Evolutionary conservation across 2,888 invertebrate genomes (phyloP), one percentile per base, ranked within the genome.

Genomic region (Anthophora plumipes): DNA sequence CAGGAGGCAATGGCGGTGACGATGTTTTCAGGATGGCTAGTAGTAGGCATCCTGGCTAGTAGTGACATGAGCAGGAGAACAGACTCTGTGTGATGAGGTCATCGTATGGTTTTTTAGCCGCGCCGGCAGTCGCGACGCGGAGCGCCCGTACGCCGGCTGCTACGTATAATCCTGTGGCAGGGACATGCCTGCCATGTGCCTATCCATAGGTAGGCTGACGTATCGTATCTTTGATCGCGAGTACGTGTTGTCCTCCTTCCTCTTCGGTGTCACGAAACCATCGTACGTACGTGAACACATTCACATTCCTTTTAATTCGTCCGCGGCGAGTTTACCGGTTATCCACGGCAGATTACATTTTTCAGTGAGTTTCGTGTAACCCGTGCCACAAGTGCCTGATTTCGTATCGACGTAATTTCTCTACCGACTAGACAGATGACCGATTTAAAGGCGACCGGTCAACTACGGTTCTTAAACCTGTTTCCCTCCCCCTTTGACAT

Each of bases 11-110:
- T 72, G 74, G 46, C 55, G 57, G 61, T 67, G 52, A 54, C 81
- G 68, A 92, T 90, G 91, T 92, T 92, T 92, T 91, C 83, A 89
- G 91, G 83, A 90, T 80, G 91, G 91, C 84, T 92, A 91, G 91
- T 92, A 92, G 20, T 31, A 31, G 31, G 31, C 31, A 31, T 31
- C 31, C 31, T 31, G 31, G 31, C 31, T 31, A 31, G 31, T 74
- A 84, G 88, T 83, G 90, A 89, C 89, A 90, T 79, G 85, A 85
- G 86, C 90, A 89, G 87, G 90, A 90, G 91, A 90, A 89, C 86
- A 90, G 85, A 90, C 89, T 86, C 83, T 87, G 89, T 83, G 91
- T 90, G 92, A 92, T 92, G 92, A 92, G 92, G 92, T 92, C 92
- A 92, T 92, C 92, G 91, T 85, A 89, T 91, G 85, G 90, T 88